phyloP scores from a whole-genome alignment of 2,113 vertebrate genomes.

The Gobiocypris rarus region DNA sequence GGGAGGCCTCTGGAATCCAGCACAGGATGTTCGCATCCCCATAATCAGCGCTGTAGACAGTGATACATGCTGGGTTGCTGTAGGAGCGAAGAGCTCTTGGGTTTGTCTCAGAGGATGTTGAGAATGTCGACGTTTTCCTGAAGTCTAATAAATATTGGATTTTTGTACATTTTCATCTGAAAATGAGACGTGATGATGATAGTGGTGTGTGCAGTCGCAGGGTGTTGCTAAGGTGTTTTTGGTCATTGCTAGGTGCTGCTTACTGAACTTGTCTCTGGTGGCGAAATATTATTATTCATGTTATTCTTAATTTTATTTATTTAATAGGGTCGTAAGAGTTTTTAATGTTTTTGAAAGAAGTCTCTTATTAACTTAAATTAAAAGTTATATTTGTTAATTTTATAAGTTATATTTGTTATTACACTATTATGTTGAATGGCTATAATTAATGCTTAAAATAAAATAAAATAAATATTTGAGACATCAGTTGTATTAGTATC shows the following conservation, averaged over 20 bases:
- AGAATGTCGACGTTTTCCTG: background rate
- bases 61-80: constrained; percentile 52
- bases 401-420: no score
- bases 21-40: constrained; percentile 69
- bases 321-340: no score
- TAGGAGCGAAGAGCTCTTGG: constrained; percentile 23
- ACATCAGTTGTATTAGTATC: no score
- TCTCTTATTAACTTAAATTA: background rate
- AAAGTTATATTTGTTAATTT: no score
- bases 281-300: background rate
- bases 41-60: constrained; percentile 19
- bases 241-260: background rate
- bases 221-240: background rate
- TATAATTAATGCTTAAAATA: no score
- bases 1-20: constrained; percentile 63
- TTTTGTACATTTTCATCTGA: background rate
- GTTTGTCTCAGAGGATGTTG: constrained; percentile 14
- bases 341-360: no score
- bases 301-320: no score
- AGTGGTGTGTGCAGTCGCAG: background rate
- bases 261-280: background rate
- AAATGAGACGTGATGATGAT: background rate
- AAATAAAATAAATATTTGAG: no score
- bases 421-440: no score
- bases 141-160: background rate